These are phyloP conservation scores for Cydia splendana DNA, from an alignment of 1,140 invertebrate species.

Conservation along the genomic window DNA sequence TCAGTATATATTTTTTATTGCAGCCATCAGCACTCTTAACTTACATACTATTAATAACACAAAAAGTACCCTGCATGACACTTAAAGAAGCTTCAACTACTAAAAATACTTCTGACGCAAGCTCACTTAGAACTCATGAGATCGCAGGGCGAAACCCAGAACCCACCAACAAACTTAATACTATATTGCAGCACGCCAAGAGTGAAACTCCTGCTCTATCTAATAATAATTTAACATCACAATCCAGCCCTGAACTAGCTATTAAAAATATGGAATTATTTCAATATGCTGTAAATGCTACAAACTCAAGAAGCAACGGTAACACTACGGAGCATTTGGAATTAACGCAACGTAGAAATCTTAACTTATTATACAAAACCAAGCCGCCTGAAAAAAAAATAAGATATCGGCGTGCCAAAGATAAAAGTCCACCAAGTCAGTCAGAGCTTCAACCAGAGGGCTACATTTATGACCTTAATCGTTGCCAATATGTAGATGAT, in stretches of 20 bases:
- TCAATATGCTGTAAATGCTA: not conserved
- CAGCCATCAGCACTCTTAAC: not conserved
- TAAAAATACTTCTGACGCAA: not conserved
- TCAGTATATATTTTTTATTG: not conserved
- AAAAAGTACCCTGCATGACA: not conserved
- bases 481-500: constrained; percentile 5
- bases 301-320: not conserved
- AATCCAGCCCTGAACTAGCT: not conserved
- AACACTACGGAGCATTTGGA: not conserved
- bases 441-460: constrained; percentile 1
- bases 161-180: not conserved
- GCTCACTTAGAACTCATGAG: not conserved
- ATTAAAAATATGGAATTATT: not conserved
- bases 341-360: not conserved
- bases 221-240: not conserved
- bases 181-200: not conserved
- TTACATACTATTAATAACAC: not conserved
- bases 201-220: not conserved
- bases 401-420: not conserved
- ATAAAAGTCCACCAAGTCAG: not conserved
- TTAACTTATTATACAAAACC: not conserved
- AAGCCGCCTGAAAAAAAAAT: not conserved
- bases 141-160: not conserved
- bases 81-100: not conserved
- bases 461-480: constrained; percentile 1